Evolutionary conservation across 2,797 vertebrate species (phyloP), one percentile per base, ranked within the genome.

Genomic region (Trachurus trachurus): DNA sequence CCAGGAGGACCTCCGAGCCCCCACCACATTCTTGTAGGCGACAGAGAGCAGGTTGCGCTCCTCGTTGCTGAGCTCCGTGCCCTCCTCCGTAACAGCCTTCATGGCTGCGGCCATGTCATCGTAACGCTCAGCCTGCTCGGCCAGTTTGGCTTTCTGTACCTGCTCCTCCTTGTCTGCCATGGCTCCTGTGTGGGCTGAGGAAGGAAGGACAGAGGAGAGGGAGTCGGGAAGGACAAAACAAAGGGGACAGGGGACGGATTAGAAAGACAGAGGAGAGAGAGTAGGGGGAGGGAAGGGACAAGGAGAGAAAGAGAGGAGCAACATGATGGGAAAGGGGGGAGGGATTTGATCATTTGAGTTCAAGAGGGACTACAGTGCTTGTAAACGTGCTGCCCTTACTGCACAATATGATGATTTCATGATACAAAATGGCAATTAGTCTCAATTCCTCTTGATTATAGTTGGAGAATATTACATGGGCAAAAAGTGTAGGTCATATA

Each of bases 11-110:
- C 98, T 96, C 26, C 96, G 95, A 10, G 97, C 96, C 1, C 98
- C 98, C 4, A 99, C 98, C 86, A 99, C 98, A 0, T 99, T 99
- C 95, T 99, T 99, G 94, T 98, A 99, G 88, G 98, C 98, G 1
- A 99, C 98, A 0, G 98, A 99, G 15, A 99, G 96, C 37, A 99
- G 96, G 89, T 99, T 99, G 80, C 98, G 96, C 90, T 99, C 97
- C 88, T 99, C 98, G 0, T 96, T 98, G 87, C 93, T 96, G 73
- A 99, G 96, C 80, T 96, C 96, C 50, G 88, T 81, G 5, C 87
- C 91, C 87, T 92, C 86, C 93, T 97, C 96, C 22, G 97, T 97
- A 86, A 98, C 96, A 5, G 87, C 85, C 92, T 98, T 99, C 98
- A 99, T 99, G 92, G 93, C 94, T 54, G 91, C 92, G 22, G 97